Evolutionary conservation across 2,797 vertebrate species (phyloP).

Genomic region (Molossus alvarezi): DNA sequence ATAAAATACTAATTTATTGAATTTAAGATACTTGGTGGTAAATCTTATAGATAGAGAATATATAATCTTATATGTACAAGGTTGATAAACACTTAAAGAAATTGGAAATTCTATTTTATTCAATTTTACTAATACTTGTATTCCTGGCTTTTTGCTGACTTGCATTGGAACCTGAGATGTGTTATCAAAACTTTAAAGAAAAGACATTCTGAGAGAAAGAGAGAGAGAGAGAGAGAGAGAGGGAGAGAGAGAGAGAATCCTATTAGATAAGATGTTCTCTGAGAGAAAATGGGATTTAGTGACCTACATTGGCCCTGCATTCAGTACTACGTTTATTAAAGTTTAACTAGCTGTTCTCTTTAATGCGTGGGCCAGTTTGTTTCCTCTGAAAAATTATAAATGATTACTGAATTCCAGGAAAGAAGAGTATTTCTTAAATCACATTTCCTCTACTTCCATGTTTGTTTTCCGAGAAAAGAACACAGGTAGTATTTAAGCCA

Average conservation of each 20-base stretch:
- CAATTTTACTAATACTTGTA: background rate
- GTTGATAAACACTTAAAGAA: background rate
- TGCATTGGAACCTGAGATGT: slow-evolving; percentile 10
- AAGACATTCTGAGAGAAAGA: background rate
- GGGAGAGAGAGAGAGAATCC: background rate
- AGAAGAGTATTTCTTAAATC: slow-evolving; percentile 83
- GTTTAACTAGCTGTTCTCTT: slow-evolving; percentile 78
- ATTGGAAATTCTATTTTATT: background rate
- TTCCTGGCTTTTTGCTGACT: background rate
- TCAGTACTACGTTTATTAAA: background rate
- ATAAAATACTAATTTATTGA: background rate
- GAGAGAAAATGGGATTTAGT: slow-evolving; percentile 56
- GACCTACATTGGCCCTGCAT: slow-evolving; percentile 49
- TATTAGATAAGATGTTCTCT: slow-evolving; percentile 10
- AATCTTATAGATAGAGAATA: background rate
- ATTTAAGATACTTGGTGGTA: background rate
- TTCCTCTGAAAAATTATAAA: slow-evolving; percentile 83
- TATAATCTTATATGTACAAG: background rate
- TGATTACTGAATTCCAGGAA: slow-evolving; percentile 76
- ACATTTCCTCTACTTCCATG: slow-evolving; percentile 62
- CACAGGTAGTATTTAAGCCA: slow-evolving; percentile 59
- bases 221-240: too few species aligned
- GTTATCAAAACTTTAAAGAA: slow-evolving; percentile 17
- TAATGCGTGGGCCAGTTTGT: slow-evolving; percentile 72
- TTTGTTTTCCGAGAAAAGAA: slow-evolving; percentile 76